Evolutionary conservation across 92 coral and sea anemone species (phyloP).

Genomic region (Porites evermanni): DNA sequence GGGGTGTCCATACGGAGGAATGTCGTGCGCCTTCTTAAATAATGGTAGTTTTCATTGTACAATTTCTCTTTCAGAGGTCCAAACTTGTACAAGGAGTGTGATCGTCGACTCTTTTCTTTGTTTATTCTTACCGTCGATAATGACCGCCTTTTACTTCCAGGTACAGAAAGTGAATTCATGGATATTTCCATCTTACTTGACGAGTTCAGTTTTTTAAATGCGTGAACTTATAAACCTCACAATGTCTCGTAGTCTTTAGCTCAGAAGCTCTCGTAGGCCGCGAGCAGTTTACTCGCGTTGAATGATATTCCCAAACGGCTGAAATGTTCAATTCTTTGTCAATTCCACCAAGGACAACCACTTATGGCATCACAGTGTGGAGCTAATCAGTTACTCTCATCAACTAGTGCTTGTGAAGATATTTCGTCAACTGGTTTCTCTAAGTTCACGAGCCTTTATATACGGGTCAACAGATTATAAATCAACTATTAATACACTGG

Average conservation of each 20-base stretch:
- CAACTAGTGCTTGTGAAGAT: not conserved
- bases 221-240: not conserved
- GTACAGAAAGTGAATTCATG: not conserved
- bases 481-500: not conserved
- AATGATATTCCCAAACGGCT: not conserved
- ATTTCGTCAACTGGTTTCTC: not conserved
- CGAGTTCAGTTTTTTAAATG: not conserved
- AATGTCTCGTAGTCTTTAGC: not conserved
- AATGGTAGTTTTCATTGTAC: constrained; percentile 11
- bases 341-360: not conserved
- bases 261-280: too few species aligned
- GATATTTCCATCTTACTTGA: constrained; percentile 7
- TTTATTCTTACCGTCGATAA: constrained; percentile 20
- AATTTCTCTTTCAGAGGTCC: constrained; percentile 18
- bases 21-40: constrained; percentile 14
- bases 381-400: constrained; percentile 19
- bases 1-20: constrained; percentile 1
- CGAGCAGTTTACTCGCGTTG: not conserved
- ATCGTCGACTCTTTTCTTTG: constrained; percentile 32
- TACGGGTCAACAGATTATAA: constrained; percentile 21
- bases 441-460: not conserved
- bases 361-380: not conserved
- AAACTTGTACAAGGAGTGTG: constrained; percentile 5
- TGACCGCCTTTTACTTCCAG: constrained; percentile 8
- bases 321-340: not conserved